Base-by-base conservation (phyloP, 1,140 invertebrate genomes). In the Drosophila repleta region DNA sequence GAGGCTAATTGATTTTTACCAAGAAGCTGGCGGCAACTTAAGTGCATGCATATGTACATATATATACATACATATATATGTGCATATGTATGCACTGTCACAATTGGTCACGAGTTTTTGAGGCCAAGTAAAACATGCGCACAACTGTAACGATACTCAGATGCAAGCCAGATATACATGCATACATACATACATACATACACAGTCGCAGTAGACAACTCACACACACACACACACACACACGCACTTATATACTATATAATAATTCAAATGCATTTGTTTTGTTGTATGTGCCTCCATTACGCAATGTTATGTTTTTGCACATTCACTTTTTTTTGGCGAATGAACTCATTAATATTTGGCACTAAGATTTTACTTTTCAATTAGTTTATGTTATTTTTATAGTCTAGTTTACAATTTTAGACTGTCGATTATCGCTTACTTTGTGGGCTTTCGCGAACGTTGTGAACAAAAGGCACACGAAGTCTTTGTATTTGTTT, bases 241-340 rank as follows among this genome's bases (percentile, higher is more conserved):
- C 18, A 35, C 26, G 10, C 64, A 76, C 58, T 58, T 63, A 13
- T 26, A 70, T 21, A 39, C 48, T 41, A n/a, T 41, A n/a, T 18
- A 26, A 17, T 26, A 68, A 66, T 52, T 81, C 60, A 15, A 72
- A 75, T 84, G 81, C 81, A 84, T 53, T 77, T 35, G 48, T 37
- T 69, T 66, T 74, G 52, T 75, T 79, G 63, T 48, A 51, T 77
- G 62, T 68, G 64, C 37, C 55, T 64, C 70, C 67, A 88, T 85
- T 85, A 85, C 71, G 82, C 82, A 85, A 85, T 85, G 78, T 63
- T 78, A 52, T 83, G 75, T 64, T 83, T 81, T 80, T 63, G 57
- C 43, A 51, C 66, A 57, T 78, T 74, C n/a, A 68, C 29, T 41
- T 60, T 69, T 46, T 66, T 66, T 32, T 56, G 4, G 4, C 15